Conservation (phyloP, 1,140 invertebrate genomes). For the Drosophila simulans region DNA sequence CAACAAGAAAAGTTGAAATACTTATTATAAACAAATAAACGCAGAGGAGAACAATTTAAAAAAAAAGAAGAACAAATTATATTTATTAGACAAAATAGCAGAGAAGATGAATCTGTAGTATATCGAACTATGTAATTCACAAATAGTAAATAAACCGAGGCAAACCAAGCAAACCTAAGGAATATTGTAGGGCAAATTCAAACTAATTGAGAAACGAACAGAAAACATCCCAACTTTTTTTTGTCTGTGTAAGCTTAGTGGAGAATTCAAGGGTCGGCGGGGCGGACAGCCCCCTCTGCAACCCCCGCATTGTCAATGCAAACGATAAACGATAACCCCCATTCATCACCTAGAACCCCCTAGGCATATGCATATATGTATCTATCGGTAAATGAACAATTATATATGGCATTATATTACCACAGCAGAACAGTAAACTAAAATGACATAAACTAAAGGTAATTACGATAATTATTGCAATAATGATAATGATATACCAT, state of each 20-base stretch:
- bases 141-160: slow-evolving; percentile 69
- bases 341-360: slow-evolving; percentile 43
- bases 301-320: slow-evolving; percentile 22
- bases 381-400: slow-evolving; percentile 60
- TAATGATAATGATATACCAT: slow-evolving; percentile 54
- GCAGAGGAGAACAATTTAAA: slow-evolving; percentile 47
- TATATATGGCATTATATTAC: slow-evolving; percentile 76
- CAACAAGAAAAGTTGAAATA: slow-evolving; percentile 35
- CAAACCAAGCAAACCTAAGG: slow-evolving; percentile 33
- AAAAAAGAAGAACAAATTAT: slow-evolving; percentile 63
- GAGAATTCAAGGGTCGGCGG: slow-evolving; percentile 11
- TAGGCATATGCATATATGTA: slow-evolving; percentile 57
- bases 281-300: slow-evolving; percentile 1
- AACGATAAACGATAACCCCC: slow-evolving; percentile 10
- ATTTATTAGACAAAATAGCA: slow-evolving; percentile 71
- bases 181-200: slow-evolving; percentile 76
- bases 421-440: slow-evolving; percentile 54
- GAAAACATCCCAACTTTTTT: slow-evolving; percentile 48
- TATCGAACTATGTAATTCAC: slow-evolving; percentile 80
- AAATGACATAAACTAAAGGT: slow-evolving; percentile 46
- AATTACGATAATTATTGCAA: slow-evolving; percentile 51
- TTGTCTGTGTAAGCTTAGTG: slow-evolving; percentile 66
- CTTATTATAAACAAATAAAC: slow-evolving; percentile 47
- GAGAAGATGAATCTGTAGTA: slow-evolving; percentile 66
- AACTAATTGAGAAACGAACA: slow-evolving; percentile 43